A percentile compares a stretch with the other conserved stretches of the same genome.
Evolutionary conservation across 2,797 vertebrate genomes (phyloP).

Genomic region (Poeciliopsis presidionis): DNA sequence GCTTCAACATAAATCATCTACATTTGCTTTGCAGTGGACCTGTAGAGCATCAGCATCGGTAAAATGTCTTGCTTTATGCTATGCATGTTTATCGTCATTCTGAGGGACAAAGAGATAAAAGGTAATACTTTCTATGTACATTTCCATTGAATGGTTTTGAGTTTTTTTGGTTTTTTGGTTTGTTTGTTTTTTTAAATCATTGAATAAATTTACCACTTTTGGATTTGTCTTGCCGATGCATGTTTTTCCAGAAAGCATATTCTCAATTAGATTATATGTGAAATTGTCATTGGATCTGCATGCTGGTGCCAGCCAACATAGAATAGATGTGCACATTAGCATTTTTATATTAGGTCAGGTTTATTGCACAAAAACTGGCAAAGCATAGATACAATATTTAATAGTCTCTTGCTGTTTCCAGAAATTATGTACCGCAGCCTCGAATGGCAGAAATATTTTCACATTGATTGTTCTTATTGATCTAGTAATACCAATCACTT

Average conservation of each 20-base stretch:
- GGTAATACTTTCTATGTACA: no score
- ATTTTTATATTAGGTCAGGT: neutral
- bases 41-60: slow-evolving; percentile 37
- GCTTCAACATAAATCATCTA: slow-evolving; percentile 68
- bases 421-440: neutral
- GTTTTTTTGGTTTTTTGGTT: no score
- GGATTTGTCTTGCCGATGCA: neutral
- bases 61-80: slow-evolving; percentile 28
- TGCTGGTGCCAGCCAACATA: neutral
- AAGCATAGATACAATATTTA: neutral
- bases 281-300: neutral
- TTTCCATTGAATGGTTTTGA: neutral
- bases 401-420: neutral
- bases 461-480: neutral
- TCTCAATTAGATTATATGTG: neutral
- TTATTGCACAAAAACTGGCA: neutral
- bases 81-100: slow-evolving; percentile 27
- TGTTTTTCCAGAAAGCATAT: neutral
- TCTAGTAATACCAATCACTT: no score
- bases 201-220: neutral
- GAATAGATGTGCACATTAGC: neutral
- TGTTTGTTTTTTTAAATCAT: neutral
- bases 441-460: neutral
- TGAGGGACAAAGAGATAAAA: slow-evolving; percentile 13
- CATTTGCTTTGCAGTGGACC: slow-evolving; percentile 42